Percentiles rank a stretch among this genome's conserved stretches.
Conservation (phyloP, 1,140 invertebrate genomes). For the Musca domestica region DNA sequence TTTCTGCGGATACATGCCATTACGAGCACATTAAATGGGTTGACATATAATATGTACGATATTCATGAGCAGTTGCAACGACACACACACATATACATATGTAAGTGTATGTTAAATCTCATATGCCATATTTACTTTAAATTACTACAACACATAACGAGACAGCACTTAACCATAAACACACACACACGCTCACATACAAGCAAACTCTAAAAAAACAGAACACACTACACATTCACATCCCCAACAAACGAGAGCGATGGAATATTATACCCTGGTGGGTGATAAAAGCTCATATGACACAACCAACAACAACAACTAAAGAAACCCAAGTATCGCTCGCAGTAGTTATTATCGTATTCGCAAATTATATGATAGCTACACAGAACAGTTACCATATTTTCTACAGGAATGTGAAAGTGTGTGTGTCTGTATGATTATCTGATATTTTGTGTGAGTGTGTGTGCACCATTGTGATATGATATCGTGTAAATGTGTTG, state of each 20-base stretch:
- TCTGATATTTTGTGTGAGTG: background rate
- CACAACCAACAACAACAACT: too few relatives aligned
- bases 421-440: background rate
- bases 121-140: too few relatives aligned
- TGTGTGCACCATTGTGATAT: background rate
- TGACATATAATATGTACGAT: conserved; percentile 25
- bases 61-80: conserved; percentile 31
- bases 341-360: too few relatives aligned
- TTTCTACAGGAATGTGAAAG: background rate
- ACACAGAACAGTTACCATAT: too few relatives aligned
- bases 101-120: background rate
- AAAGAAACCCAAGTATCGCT: too few relatives aligned
- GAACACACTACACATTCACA: conserved; percentile 17
- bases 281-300: conserved; percentile 8
- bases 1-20: too few relatives aligned
- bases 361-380: too few relatives aligned
- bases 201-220: too few relatives aligned
- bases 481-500: conserved; percentile 3
- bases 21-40: background rate
- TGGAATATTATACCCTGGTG: conserved; percentile 17
- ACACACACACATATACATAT: background rate
- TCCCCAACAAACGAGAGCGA: conserved; percentile 4
- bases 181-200: conserved; percentile 18
- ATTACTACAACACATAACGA: too few relatives aligned
- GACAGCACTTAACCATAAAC: background rate